A percentile compares a stretch with the other conserved stretches of the same genome.
These are phyloP conservation scores for Dusona sp. DNA, from an alignment of 2,888 invertebrate species.

Conservation along the genomic window DNA sequence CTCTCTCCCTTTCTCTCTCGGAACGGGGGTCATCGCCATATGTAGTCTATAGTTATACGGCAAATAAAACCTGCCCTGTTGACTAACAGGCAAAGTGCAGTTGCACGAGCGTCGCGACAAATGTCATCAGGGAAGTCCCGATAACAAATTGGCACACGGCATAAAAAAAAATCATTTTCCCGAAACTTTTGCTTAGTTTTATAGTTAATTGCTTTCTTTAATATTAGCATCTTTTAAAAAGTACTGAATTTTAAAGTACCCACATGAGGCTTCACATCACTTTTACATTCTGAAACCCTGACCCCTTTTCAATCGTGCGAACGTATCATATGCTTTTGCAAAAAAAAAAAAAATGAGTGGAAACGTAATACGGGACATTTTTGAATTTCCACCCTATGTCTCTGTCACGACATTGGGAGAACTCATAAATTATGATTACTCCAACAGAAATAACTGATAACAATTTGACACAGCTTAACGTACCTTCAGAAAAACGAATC, in stretches of 20 bases:
- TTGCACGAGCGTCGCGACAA: neutral
- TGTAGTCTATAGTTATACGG: neutral
- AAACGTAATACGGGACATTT: neutral
- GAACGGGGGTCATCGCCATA: slow-evolving; percentile 40
- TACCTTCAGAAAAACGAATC: too few relatives aligned
- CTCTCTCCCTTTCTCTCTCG: slow-evolving; percentile 2
- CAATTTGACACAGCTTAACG: too few relatives aligned
- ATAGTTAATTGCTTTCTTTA: neutral
- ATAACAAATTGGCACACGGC: neutral
- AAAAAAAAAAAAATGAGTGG: neutral
- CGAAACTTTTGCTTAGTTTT: neutral
- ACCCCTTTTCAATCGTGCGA: neutral
- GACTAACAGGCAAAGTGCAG: neutral
- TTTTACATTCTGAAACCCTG: neutral
- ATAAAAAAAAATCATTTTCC: neutral
- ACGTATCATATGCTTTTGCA: neutral
- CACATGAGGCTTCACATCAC: neutral
- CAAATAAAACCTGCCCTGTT: neutral
- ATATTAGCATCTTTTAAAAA: slow-evolving; percentile 2
- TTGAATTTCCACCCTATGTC: neutral
- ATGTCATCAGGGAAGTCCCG: neutral
- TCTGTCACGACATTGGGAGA: too few relatives aligned
- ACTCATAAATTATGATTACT: too few relatives aligned
- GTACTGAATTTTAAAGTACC: neutral
- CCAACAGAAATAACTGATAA: too few relatives aligned